Conservation (phyloP, 2,797 vertebrate species). For the Poeciliopsis turneri region DNA sequence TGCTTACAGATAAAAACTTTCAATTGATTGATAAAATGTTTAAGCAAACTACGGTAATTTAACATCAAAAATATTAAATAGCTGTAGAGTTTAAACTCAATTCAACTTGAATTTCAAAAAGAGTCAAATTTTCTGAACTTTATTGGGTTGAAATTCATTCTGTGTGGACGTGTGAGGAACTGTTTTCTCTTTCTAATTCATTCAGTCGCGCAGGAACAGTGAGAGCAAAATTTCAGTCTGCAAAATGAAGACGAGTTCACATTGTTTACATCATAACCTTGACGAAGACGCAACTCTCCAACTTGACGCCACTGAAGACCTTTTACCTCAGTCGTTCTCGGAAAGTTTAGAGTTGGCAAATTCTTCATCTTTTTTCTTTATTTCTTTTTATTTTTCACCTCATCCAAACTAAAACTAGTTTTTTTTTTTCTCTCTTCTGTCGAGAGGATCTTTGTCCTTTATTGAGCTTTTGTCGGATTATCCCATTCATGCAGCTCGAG, state of each 20-base stretch:
- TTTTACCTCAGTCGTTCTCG: neutral
- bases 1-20: too few species aligned
- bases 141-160: neutral
- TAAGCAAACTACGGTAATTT: neutral
- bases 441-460: constrained; percentile 12
- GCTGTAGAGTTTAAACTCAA: neutral
- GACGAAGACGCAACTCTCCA: neutral
- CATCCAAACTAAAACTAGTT: constrained; percentile 11
- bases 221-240: constrained; percentile 18
- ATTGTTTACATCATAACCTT: constrained; percentile 40
- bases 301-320: neutral
- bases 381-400: constrained; percentile 21
- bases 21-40: too few species aligned
- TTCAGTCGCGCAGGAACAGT: neutral
- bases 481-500: constrained; percentile 23
- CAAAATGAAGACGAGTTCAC: constrained; percentile 18
- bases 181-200: constrained; percentile 9
- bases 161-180: neutral
- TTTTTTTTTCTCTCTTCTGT: constrained; percentile 16
- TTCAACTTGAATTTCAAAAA: neutral
- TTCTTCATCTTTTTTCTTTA: constrained; percentile 16
- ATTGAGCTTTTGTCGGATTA: constrained; percentile 26
- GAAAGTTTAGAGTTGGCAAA: constrained; percentile 36
- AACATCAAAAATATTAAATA: neutral
- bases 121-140: neutral